Percentiles rank a stretch among this genome's conserved stretches.
Evolutionary conservation across 2,888 invertebrate genomes (phyloP).

Genomic region (Muschampia plurimacula): DNA sequence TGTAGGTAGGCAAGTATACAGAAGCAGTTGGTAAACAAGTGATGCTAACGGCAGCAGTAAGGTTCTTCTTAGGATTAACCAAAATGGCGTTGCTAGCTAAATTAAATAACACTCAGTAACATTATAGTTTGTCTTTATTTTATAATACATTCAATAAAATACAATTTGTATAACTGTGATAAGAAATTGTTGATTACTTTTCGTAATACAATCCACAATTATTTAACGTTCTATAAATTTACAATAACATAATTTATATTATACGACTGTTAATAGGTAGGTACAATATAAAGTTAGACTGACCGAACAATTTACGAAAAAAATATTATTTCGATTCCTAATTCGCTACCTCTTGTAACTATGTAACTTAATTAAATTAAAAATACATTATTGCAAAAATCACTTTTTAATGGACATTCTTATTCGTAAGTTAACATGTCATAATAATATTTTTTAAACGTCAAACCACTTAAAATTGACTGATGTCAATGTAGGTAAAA

Average conservation of each 20-base stretch:
- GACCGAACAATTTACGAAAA: conserved; percentile 21
- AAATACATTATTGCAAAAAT: conserved; percentile 23
- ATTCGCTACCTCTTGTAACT: neutral
- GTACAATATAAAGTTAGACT: conserved; percentile 27
- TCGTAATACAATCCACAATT: conserved; percentile 24
- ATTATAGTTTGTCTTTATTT: conserved; percentile 57
- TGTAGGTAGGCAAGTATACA: too few species aligned
- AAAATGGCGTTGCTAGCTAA: neutral
- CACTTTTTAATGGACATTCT: conserved; percentile 20
- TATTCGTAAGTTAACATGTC: neutral
- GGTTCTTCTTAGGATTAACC: too few species aligned
- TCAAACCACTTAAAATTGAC: neutral
- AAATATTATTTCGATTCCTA: neutral
- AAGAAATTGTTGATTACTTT: conserved; percentile 60
- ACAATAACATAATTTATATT: conserved; percentile 30
- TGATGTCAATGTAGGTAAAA: neutral
- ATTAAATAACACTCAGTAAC: conserved; percentile 40
- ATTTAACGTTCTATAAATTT: conserved; percentile 29
- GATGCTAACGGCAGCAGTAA: too few species aligned
- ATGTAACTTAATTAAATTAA: neutral
- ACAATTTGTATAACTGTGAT: conserved; percentile 75
- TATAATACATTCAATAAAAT: conserved; percentile 75
- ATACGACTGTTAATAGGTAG: conserved; percentile 19
- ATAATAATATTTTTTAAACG: neutral
- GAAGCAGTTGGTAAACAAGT: too few species aligned